A percentile compares a stretch with the other conserved stretches of the same genome.
These are phyloP conservation scores for Ispidina lecontei DNA, from an alignment of 2,797 vertebrate genomes.

Conservation along the genomic window DNA sequence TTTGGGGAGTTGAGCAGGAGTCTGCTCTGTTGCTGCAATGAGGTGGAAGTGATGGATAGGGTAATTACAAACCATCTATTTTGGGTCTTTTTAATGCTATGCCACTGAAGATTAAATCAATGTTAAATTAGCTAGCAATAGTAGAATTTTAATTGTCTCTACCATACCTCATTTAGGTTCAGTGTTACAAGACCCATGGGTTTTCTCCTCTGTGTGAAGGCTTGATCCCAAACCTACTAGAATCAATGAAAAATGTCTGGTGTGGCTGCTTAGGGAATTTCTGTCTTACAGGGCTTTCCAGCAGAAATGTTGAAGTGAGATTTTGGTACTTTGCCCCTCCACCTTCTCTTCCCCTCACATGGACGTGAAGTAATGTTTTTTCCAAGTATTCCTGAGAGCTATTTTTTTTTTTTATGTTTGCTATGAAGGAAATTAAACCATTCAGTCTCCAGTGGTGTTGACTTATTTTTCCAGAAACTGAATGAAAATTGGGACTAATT, in stretches of 20 bases:
- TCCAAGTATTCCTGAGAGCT: neutral
- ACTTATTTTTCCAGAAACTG: neutral
- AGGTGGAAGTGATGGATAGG: neutral
- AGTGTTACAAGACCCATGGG: neutral
- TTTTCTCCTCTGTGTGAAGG: neutral
- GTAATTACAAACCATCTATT: neutral
- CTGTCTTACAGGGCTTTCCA: neutral
- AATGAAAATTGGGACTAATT: neutral
- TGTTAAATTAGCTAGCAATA: constrained; percentile 1
- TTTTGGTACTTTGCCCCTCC: neutral
- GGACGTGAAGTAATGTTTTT: neutral
- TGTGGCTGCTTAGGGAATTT: neutral
- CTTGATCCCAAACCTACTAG: neutral
- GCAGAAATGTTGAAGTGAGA: neutral
- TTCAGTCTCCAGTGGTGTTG: neutral
- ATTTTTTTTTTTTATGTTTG: neutral
- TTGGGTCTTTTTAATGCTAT: neutral
- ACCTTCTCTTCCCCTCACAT: neutral
- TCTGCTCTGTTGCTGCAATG: neutral
- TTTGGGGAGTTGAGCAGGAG: accelerated
- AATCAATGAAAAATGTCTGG: neutral
- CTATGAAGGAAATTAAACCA: neutral
- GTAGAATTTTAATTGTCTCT: constrained; percentile 1
- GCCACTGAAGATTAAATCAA: neutral
- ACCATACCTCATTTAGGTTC: neutral